Base-by-base conservation (phyloP, 2,113 vertebrate species). In the Ophiodon elongatus region DNA sequence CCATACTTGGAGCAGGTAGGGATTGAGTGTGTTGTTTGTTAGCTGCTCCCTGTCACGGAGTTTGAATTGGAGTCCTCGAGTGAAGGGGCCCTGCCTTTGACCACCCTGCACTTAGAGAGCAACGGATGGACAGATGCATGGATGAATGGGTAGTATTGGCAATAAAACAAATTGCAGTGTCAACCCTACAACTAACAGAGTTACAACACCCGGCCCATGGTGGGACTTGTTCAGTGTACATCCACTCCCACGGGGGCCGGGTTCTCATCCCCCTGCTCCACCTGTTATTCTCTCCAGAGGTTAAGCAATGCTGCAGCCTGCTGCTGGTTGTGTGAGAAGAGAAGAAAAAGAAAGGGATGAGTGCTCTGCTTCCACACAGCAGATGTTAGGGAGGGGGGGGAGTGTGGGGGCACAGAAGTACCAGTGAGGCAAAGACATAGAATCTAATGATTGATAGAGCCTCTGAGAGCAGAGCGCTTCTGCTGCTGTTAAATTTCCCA, bases 341-440 rank as follows among this genome's bases (percentile, higher is more conserved):
- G 64, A 66, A 79, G 74, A 79, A 80, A n/a, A 83, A 50, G 78
- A 62, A 86, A 84, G 56, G 83, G 83, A 89, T 84, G 89, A 85
- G 70, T 80, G 81, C 86, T 82, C 73, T 74, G 74, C 67, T 76
- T 85, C 77, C 74, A 84, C 70, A 60, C 8, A 88, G 87, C 92
- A 94, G 92, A 94, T 94, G 94, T 82, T 90, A 74, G 93, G 90
- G 92, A 90, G 79, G 50, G 71, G 27, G 89, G 93, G 89, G 93
- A 92, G 79, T 54, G 71, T n/a, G 89, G 86, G 82, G 89, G 86
- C 77, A 88, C 73, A 72, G 45, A 83, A 91, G 85, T 76, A 78
- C 59, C 66, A 85, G 84, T 45, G 79, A 90, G 79, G 86, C 85
- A 88, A 90, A 89, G 85, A 91, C 85, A 87, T 41, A 79, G 80